Base-by-base conservation (phyloP, 2,888 invertebrate species). In the Hybos culiciformis region DNA sequence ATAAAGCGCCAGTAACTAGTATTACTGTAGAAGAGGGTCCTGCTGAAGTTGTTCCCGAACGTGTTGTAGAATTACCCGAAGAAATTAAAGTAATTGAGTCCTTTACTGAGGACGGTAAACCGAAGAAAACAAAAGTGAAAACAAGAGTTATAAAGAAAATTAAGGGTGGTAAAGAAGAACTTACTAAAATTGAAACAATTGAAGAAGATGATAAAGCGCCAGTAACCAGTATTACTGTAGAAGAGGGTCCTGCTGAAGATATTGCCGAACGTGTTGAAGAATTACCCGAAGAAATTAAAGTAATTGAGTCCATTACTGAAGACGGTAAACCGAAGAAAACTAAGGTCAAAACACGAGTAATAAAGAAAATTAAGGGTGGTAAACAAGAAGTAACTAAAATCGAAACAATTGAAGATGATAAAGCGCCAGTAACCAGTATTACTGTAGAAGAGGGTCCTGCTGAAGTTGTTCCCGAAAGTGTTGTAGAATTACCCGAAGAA, bases 81-180 rank as follows among this genome's bases (percentile, higher is more conserved):
- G 54, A 60, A 37, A 61, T 61, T 44, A 61, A 56, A 12, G 49
- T 63, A 17, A 56, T 66, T 29, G 52, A 66, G 11, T 56, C 60
- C 4, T 64, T 69, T 57, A 66, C 56, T 46, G 44, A 67, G 47
- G 57, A 67, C 55, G 60, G 67, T 43, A 57, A 57, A 47, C 62
- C 57, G 6, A 61, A 57, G 2, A 59, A 61, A 29, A 64, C 61
- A 7, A 59, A 64, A 23, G 61, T 66, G 3, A 68, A 62, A 46
- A 70, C 67, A 12, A 64, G 66, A 44, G 55, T 66, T 3, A 70
- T 72, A n/a, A 70, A 68, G 48, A 70, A 70, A 50, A 57, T 62
- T 3, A 54, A 61, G 36, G 67, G 63, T 0, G 51, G 53, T 2
- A 61, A 68, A 47, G 61, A 65, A 56, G 61, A 67, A 53, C 57